Conservation (phyloP, 2,113 vertebrate species). For the Xiphophorus hellerii region DNA sequence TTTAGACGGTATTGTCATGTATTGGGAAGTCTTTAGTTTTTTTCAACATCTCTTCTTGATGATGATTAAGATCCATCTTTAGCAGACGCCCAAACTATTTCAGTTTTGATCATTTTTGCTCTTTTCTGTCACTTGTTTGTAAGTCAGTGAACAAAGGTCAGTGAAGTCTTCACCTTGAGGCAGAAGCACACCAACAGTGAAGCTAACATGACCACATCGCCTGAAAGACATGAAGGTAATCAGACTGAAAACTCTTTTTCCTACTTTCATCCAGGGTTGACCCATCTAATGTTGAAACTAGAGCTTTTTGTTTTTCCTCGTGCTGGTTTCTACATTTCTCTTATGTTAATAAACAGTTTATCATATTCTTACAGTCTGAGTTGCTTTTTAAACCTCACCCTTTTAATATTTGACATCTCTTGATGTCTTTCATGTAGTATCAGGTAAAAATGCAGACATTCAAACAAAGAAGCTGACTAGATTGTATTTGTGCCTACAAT, state of each 20-base stretch:
- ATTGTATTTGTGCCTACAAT: background rate
- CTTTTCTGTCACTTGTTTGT: background rate
- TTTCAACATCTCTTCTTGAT: no score
- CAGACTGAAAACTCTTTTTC: background rate
- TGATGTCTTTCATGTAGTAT: background rate
- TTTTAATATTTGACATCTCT: conserved; percentile 25
- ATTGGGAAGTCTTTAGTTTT: background rate
- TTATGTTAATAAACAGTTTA: background rate
- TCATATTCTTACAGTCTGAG: conserved; percentile 10
- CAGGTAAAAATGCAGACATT: background rate
- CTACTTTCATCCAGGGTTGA: background rate
- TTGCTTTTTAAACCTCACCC: conserved; percentile 55
- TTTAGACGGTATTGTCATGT: background rate
- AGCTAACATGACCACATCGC: background rate
- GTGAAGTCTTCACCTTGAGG: background rate
- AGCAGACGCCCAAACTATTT: background rate
- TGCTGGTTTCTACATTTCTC: background rate
- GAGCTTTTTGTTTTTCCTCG: background rate
- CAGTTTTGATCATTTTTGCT: background rate
- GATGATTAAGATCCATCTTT: background rate
- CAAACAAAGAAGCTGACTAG: background rate
- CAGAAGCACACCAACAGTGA: background rate
- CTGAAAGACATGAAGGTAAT: background rate
- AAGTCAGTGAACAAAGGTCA: background rate
- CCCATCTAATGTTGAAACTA: background rate